Conservation (phyloP, 2,888 invertebrate genomes). For the Agapetus fuscipes region DNA sequence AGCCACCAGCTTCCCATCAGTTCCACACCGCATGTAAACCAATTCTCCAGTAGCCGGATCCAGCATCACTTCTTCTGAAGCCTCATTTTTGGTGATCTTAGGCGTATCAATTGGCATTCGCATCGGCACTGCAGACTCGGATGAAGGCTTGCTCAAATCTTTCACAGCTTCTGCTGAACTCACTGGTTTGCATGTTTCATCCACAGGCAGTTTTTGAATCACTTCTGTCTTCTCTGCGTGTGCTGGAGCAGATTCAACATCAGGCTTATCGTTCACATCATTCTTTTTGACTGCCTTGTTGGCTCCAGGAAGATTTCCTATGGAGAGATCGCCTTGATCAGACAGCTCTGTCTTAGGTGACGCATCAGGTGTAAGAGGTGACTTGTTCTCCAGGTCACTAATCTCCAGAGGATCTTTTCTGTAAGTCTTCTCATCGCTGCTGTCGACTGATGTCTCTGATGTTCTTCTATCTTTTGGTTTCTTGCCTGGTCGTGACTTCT, state of each 20-base stretch:
- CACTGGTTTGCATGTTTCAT: neutral
- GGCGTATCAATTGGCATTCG: neutral
- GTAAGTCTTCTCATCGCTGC: conserved; percentile 45
- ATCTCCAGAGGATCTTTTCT: conserved; percentile 29
- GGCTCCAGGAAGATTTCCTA: too few species aligned
- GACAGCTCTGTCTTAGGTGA: neutral
- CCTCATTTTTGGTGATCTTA: conserved; percentile 3
- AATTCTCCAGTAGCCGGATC: conserved; percentile 21
- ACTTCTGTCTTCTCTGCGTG: neutral
- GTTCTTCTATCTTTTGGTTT: conserved; percentile 54
- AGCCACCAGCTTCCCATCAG: conserved; percentile 26
- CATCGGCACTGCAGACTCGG: neutral
- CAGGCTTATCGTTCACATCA: neutral
- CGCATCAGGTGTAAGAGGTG: conserved; percentile 27
- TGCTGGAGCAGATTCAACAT: too few species aligned
- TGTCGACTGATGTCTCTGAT: conserved; percentile 56
- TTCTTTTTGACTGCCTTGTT: neutral
- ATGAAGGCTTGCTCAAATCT: too few species aligned
- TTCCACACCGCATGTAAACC: conserved; percentile 16
- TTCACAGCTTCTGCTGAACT: neutral
- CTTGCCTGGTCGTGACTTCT: conserved; percentile 55
- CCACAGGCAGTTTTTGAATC: neutral
- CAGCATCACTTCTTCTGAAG: conserved; percentile 18
- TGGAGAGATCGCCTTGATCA: too few species aligned
- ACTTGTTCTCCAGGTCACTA: conserved; percentile 25